phyloP scores from a whole-genome alignment of 2,888 invertebrate species.

The Drepana falcataria region DNA sequence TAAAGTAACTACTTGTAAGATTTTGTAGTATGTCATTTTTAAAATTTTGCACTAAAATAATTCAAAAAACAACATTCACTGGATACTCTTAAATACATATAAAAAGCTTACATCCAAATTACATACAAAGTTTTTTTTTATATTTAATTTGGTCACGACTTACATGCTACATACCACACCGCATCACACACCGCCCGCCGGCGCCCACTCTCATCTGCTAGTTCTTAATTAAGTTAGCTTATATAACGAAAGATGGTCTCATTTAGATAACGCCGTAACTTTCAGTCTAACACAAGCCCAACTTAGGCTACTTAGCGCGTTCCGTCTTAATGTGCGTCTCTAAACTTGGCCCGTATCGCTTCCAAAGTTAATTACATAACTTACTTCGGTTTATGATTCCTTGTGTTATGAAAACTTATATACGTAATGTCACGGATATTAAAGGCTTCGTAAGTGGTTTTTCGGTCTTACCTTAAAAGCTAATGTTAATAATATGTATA shows the following conservation, averaged over 20 bases:
- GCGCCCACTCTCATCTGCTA: slow-evolving; percentile 77
- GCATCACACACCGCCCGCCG: slow-evolving; percentile 51
- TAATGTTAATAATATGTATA: too few species aligned
- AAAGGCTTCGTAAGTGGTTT: too few species aligned
- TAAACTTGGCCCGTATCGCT: slow-evolving; percentile 35
- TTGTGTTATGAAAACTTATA: slow-evolving; percentile 20
- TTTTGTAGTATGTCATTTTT: too few species aligned
- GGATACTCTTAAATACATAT: too few species aligned
- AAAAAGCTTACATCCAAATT: too few species aligned
- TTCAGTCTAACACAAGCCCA: slow-evolving; percentile 59
- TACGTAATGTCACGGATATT: background rate
- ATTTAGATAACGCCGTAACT: slow-evolving; percentile 79
- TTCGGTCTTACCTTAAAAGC: too few species aligned
- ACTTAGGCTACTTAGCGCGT: slow-evolving; percentile 66
- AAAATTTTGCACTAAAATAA: too few species aligned
- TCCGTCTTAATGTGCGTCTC: slow-evolving; percentile 43
- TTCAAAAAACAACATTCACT: too few species aligned
- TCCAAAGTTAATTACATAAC: slow-evolving; percentile 51
- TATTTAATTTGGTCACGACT: background rate
- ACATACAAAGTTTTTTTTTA: too few species aligned
- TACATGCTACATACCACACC: slow-evolving; percentile 39
- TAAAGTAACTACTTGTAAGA: too few species aligned
- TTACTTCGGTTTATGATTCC: slow-evolving; percentile 41
- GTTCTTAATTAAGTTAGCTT: slow-evolving; percentile 80
- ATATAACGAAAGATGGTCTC: slow-evolving; percentile 80